Conservation (phyloP, 2,888 invertebrate species). For the Drosophila emarginata region DNA sequence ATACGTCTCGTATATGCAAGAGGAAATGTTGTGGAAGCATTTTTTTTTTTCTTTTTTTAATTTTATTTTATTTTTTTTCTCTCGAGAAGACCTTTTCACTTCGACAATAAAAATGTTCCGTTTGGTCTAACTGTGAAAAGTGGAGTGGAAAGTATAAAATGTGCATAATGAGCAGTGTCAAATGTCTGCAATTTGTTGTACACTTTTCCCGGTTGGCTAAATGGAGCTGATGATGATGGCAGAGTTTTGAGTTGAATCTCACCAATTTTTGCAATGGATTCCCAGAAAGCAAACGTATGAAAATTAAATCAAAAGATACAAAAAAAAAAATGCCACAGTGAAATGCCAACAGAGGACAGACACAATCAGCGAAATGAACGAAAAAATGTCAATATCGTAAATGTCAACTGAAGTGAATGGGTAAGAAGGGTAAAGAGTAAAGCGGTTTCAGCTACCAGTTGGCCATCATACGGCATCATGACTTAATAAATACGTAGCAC, state of each 20-base stretch:
- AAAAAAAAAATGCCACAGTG: background rate
- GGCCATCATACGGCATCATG: conserved; percentile 55
- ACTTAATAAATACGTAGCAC: conserved; percentile 67
- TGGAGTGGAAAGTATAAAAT: conserved; percentile 6
- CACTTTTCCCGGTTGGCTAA: background rate
- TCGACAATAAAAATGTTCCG: background rate
- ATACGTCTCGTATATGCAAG: background rate
- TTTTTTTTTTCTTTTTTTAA: conserved; percentile 1
- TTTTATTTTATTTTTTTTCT: background rate
- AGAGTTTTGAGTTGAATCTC: background rate
- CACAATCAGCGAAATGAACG: conserved; percentile 17
- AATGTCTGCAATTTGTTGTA: conserved; percentile 16
- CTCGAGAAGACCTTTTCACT: background rate
- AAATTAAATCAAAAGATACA: conserved; percentile 1
- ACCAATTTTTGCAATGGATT: background rate
- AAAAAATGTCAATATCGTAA: conserved; percentile 18
- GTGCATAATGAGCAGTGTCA: conserved; percentile 41
- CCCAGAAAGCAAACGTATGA: background rate
- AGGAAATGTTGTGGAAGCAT: conserved; percentile 63
- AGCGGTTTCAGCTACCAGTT: conserved; percentile 25
- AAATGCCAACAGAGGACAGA: background rate
- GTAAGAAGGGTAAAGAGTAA: background rate
- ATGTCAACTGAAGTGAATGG: conserved; percentile 26
- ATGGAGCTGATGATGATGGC: background rate
- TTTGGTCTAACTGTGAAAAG: conserved; percentile 3